Evolutionary conservation across 64 coral and sea anemone genomes (phyloP), one percentile per base, ranked within the genome.

Genomic region (Pachyseris speciosa): DNA sequence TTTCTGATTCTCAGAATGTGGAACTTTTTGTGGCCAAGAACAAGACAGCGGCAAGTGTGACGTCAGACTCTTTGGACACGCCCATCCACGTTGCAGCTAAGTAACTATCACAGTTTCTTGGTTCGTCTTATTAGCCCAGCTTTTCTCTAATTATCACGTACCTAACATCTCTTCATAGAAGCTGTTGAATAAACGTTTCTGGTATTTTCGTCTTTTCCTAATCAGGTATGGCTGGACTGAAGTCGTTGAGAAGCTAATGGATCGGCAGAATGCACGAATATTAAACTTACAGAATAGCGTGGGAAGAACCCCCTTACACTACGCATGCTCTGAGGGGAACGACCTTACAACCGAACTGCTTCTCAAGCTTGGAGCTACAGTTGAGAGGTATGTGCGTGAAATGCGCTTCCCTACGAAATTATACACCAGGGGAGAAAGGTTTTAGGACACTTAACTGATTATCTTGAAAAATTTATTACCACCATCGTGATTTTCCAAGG

Each of bases 51-150:
- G 79, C 48, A 44, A 92, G 65, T 74, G 68, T 84, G 42, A 59
- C 70, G 36, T 92, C 89, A 59, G 89, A 92, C 32, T 44, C 78
- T 17, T 20, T 84, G 38, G 89, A 92, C 26, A 92, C 89, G 4
- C 89, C 89, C 27, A 40, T 92, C 51, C 89, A 92, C 32, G 89
- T 92, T 28, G 89, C 89, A 22, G 89, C 78, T 30, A 83, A 72
- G 89, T 92, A 91, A 67, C 26, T 70, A 19, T 13, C 59, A 9
- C 1, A 24, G 11, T 13, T 12, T n/a, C n/a, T n/a, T n/a, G n/a
- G n/a, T n/a, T n/a, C n/a, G n/a, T n/a, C n/a, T 49, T 49, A 49
- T 15, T 9, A 49, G 47, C 15, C 47, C 15, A 49, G 7, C 30
- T 32, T 36, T 67, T 32, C 30, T 67, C 31, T 67, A n/a, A n/a